Percentiles rank a stretch among this genome's conserved stretches.
Evolutionary conservation across 2,888 invertebrate genomes (phyloP).

Genomic region (Buathra laborator): DNA sequence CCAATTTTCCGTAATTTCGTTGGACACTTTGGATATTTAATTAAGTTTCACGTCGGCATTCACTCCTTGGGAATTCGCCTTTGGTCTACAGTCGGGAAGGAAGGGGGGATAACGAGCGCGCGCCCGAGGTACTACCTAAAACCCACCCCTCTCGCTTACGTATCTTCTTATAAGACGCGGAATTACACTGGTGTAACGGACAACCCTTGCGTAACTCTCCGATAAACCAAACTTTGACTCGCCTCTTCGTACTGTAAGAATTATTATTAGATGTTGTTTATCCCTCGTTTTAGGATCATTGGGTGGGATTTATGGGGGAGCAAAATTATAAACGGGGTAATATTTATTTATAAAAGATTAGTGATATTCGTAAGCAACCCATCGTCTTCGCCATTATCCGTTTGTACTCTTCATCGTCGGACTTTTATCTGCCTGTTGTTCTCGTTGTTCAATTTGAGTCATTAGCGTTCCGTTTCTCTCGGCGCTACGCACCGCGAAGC

Average conservation of each 20-base stretch:
- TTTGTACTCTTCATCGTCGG: no score
- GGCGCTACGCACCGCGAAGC: no score
- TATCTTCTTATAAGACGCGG: slow-evolving; percentile 47
- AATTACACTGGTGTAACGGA: slow-evolving; percentile 38
- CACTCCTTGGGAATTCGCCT: slow-evolving; percentile 75
- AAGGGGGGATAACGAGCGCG: slow-evolving; percentile 54
- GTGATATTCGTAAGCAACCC: no score
- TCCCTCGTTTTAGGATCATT: no score
- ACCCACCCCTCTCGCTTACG: slow-evolving; percentile 19
- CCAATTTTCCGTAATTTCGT: slow-evolving; percentile 84
- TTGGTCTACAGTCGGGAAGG: slow-evolving; percentile 22
- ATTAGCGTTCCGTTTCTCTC: no score
- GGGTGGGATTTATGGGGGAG: no score
- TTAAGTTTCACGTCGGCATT: slow-evolving; percentile 84
- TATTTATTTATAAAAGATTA: no score
- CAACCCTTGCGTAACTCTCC: slow-evolving; percentile 23
- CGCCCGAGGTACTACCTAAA: not conserved
- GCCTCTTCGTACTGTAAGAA: not conserved
- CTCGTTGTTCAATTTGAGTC: no score
- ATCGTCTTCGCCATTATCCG: no score
- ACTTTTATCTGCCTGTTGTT: no score
- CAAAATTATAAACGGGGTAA: no score
- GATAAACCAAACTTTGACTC: slow-evolving; percentile 9
- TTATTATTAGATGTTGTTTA: not conserved
- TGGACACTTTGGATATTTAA: slow-evolving; percentile 85